Base-by-base conservation (phyloP, 2,113 vertebrate species). In the Isichthys henryi region DNA sequence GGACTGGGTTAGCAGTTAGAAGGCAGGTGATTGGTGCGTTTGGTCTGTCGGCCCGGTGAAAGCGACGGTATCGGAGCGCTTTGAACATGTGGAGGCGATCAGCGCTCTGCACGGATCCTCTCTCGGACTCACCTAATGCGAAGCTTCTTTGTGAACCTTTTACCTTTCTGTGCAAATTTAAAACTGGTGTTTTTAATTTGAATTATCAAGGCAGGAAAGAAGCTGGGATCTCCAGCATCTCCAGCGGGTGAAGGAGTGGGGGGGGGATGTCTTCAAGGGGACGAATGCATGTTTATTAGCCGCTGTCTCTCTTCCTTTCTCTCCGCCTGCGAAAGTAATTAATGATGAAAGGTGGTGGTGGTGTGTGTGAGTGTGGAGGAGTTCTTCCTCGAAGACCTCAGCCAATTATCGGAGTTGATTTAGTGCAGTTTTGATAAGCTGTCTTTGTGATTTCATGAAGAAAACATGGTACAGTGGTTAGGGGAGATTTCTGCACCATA, bases 361-460 rank as follows among this genome's bases (percentile, higher is more conserved):
- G n/a, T 48, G 19, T 27, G n/a, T 13, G 62, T 11, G n/a, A 5
- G 9, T 27, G 62, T 31, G 62, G 17, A 23, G 82, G 46, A 21
- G 13, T 17, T 48, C 46, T 84, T 84, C 23, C 39, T 86, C 48
- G n/a, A 45, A 45, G 48, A 11, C 11, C 46, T 50, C 23, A 86
- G 46, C 83, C 83, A 86, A 86, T 86, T 86, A 86, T 31, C 83
- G 13, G 48, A 86, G 83, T 10, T 86, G 83, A 86, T 49, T 86
- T 50, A 48, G 11, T 86, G 46, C 7, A 86, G 50, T 49, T 50
- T 49, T 86, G 45, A 86, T 86, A 46, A 86, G 46, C 83, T 49
- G 48, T 27, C 45, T 21, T 15, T 5, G 23, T 27, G 45, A n/a
- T 31, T 27, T 27, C 48, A 50, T 31, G 11, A 13, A 27, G 45